Conservation (phyloP, 2,113 vertebrate species). For the Micronycteris hirsuta region DNA sequence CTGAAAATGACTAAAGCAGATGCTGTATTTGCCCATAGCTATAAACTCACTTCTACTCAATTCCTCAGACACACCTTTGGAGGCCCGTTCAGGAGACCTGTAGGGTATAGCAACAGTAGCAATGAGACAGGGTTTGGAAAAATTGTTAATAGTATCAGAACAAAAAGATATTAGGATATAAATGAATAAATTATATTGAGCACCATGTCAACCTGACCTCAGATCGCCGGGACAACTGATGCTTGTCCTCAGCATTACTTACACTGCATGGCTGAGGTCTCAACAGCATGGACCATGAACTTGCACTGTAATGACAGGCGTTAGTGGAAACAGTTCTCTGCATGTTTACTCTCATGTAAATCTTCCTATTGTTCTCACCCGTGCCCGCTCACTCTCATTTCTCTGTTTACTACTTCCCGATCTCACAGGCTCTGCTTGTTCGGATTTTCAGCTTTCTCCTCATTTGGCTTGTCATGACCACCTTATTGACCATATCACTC, state of each 20-base stretch:
- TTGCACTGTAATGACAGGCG: not conserved
- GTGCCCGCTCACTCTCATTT: not conserved
- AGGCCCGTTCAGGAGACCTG: not conserved
- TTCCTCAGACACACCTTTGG: not conserved
- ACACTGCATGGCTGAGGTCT: not conserved
- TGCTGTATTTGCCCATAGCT: not conserved
- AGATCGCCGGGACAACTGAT: not conserved
- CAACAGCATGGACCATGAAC: not conserved
- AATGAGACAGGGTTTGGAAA: not conserved
- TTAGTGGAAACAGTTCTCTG: not conserved
- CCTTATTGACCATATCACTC: not conserved
- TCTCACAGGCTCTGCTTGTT: not conserved
- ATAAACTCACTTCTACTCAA: not conserved
- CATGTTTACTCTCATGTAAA: too few species aligned
- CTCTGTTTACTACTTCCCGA: not conserved
- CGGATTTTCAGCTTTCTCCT: not conserved
- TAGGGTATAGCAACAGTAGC: not conserved
- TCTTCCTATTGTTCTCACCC: not conserved
- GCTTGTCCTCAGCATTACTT: not conserved
- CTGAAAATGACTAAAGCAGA: not conserved
- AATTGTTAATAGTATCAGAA: not conserved
- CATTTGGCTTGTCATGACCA: not conserved
- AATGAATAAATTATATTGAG: not conserved
- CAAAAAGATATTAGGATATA: not conserved
- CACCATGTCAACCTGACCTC: not conserved